phyloP scores from a whole-genome alignment of 64 coral and sea anemone species.

The Pachyseris speciosa region DNA sequence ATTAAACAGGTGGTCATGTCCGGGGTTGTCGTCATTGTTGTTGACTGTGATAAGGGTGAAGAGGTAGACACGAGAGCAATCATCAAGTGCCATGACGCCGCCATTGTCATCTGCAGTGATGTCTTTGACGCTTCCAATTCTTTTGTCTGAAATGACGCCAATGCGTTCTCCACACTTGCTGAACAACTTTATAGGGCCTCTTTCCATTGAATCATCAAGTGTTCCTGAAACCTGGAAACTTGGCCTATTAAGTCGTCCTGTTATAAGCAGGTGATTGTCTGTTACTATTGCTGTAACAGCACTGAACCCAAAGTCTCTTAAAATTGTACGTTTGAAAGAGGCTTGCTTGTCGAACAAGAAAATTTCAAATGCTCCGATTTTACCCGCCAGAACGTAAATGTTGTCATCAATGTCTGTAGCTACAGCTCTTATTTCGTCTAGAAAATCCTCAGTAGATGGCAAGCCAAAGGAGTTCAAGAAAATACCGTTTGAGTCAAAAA shows the following conservation, averaged over 20 bases:
- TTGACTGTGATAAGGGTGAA: neutral
- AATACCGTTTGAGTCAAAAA: neutral
- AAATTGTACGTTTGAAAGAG: neutral
- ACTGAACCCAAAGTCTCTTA: neutral
- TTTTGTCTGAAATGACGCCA: neutral
- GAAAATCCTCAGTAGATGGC: neutral
- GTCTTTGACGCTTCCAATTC: neutral
- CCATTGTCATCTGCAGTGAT: neutral
- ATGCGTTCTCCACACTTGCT: neutral
- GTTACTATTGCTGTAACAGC: neutral
- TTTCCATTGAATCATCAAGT: neutral
- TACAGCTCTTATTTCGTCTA: neutral
- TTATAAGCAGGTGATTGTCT: neutral
- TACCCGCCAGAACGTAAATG: neutral
- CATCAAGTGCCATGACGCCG: neutral
- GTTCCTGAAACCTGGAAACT: neutral
- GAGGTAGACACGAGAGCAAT: neutral
- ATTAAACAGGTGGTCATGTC: neutral
- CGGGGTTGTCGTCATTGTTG: too few relatives aligned
- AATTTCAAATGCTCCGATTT: neutral
- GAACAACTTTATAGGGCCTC: neutral
- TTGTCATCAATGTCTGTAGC: slow-evolving; percentile 20
- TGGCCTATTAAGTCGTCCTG: neutral
- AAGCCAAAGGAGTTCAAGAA: neutral
- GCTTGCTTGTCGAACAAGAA: neutral